These are phyloP conservation scores for Anseranas semipalmata DNA, from an alignment of 2,113 vertebrate species.

Conservation along the genomic window DNA sequence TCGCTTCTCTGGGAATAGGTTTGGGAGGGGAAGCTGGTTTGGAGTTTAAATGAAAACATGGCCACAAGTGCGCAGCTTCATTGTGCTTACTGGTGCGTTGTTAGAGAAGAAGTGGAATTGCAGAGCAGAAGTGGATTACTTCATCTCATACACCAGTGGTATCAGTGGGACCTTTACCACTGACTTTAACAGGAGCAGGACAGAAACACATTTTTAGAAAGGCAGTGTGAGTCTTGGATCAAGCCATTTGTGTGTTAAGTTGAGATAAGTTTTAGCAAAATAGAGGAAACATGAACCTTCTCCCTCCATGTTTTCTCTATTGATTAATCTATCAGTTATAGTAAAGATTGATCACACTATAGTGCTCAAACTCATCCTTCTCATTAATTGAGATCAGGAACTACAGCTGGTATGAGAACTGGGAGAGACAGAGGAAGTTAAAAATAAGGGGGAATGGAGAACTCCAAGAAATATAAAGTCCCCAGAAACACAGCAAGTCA, in stretches of 20 bases:
- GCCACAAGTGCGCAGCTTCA: neutral
- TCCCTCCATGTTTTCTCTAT: fast-evolving
- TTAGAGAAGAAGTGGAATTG: neutral
- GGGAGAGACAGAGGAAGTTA: neutral
- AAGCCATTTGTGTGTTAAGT: neutral
- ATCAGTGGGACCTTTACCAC: neutral
- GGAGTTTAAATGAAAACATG: neutral
- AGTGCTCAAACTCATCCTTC: neutral
- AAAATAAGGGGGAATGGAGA: neutral
- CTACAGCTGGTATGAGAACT: neutral
- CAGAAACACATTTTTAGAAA: neutral
- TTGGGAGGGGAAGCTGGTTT: neutral
- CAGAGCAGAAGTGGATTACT: neutral
- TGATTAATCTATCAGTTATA: neutral
- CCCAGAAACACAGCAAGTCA: neutral
- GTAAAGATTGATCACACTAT: neutral
- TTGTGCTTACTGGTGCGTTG: neutral
- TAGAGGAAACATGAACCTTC: neutral
- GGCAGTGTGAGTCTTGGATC: neutral
- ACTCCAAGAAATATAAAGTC: neutral
- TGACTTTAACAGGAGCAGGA: neutral
- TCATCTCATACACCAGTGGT: neutral
- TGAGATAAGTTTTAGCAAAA: fast-evolving
- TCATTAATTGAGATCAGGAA: neutral
- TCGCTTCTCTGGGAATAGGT: neutral